Base-by-base conservation (phyloP, 2,113 vertebrate species). In the Melierax canorus region DNA sequence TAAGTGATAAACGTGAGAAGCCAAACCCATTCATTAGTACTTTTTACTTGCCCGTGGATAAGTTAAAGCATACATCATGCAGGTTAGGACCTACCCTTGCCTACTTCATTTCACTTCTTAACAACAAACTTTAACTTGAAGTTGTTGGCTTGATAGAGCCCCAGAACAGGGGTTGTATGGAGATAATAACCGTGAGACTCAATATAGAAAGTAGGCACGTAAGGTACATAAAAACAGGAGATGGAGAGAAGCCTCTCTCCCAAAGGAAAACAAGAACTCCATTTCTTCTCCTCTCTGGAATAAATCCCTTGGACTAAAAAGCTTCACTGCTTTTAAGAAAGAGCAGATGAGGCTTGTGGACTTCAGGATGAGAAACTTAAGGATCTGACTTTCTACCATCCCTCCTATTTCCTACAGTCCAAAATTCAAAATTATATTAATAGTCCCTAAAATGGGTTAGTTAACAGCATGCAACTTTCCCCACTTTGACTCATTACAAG, bases 201-300 rank as follows among this genome's bases (percentile, higher is more conserved):
- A 75, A 4, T 5, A 15, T 3, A 8, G 7, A 79, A 45, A 79
- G 17, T 0, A 62, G 32, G 19, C 2, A 17, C 1, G 4, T 8
- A 34, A 51, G 4, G 12, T 6, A 48, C 17, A 29, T 18, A 66
- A 39, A 66, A 81, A 5, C 6, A 36, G 24, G 10, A 69, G 50
- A 55, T 19, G 4, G 36, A 60, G 26, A 72, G 26, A 71, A 71
- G 17, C 9, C 5, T 69, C 9, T 77, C 22, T 69, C 24, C 34
- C 26, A 69, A 26, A 68, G 23, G 26, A 69, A 16, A 82, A 46
- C 7, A 34, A 78, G 19, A 59, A 27, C 15, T 88, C 50, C 39
- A 26, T 29, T 43, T 39, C 23, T 75, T 12, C 6, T 63, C 45
- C 21, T 36, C 11, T 36, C 32, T 43, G 51, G 23, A 66, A 50